Base-by-base conservation (phyloP, 2,888 invertebrate genomes). In the Thera britannica region DNA sequence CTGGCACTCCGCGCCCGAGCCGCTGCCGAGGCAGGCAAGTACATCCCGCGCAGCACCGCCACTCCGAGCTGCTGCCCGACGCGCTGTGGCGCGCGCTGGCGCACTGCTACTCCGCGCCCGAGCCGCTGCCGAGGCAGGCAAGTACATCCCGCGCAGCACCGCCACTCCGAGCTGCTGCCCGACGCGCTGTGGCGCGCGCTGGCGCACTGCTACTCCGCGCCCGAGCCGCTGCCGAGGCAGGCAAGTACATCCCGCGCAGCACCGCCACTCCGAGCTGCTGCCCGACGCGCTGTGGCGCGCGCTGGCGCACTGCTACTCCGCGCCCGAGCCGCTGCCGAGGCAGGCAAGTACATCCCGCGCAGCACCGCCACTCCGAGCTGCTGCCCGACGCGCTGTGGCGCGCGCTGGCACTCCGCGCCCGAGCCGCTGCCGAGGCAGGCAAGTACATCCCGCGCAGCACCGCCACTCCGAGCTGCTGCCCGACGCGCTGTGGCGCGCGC, bases 111-210 rank as follows among this genome's bases (percentile, higher is more conserved):
- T 97, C 97, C 36, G 96, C 96, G 8, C 96, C 96, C 3, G 89
- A 96, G 70, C 96, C 97, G 4, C 91, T 98, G 73, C 98, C 98
- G 0, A 88, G 98, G 77, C 97, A 97, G 92, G 96, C 44, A 46
- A 46, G 44, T 46, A 46, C 44, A 23, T 23, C 90, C 98, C 67
- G 95, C 95, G n/a, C 96, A 97, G 83, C 96, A 96, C 75, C 94
- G 96, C 68, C 98, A 98, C 94, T 98, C 97, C 92, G 97, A 97
- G 90, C 92, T 98, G 58, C 95, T 98, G 60, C 98, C 98, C 1
- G 97, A 97, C 82, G 96, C 97, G 56, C 91, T 98, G 75, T 98
- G 98, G 98, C 96, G 97, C 72, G 98, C 98, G 0, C 88, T 98
- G 11, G 96, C 96, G 71, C 95, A 96, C 74, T 98, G 98, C 98